A percentile compares a stretch with the other conserved stretches of the same genome.
phyloP scores from a whole-genome alignment of 2,888 invertebrate species.

The Eupithecia centaureata region DNA sequence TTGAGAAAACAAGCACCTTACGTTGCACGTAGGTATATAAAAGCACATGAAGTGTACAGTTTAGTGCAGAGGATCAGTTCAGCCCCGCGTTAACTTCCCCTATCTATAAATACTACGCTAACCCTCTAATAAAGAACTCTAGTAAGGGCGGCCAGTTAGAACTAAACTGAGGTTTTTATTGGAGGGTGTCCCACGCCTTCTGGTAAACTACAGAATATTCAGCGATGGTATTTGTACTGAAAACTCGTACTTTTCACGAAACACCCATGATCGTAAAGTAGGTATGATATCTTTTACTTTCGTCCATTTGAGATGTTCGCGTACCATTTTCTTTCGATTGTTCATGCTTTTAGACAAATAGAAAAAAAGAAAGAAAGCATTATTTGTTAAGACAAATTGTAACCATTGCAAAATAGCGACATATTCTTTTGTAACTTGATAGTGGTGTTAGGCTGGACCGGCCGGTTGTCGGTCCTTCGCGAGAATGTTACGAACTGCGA shows the following conservation, averaged over 20 bases:
- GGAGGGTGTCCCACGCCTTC: not conserved
- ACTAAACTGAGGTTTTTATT: conserved; percentile 9
- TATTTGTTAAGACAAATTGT: too few relatives aligned
- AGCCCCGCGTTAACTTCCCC: not conserved
- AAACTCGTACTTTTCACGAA: not conserved
- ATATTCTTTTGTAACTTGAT: too few relatives aligned
- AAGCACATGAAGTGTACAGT: not conserved
- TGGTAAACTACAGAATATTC: not conserved
- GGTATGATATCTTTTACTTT: not conserved
- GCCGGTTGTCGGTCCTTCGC: too few relatives aligned
- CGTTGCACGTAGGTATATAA: not conserved
- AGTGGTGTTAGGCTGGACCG: too few relatives aligned
- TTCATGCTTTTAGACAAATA: too few relatives aligned
- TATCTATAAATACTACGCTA: conserved; percentile 4
- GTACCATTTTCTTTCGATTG: too few relatives aligned
- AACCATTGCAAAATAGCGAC: too few relatives aligned
- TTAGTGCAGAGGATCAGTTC: not conserved
- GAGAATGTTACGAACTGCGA: too few relatives aligned
- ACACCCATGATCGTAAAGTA: not conserved
- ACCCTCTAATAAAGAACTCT: not conserved
- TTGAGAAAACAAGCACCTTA: not conserved
- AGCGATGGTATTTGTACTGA: not conserved
- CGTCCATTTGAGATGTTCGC: too few relatives aligned
- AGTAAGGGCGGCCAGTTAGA: not conserved
- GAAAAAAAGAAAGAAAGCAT: too few relatives aligned